A percentile compares a stretch with the other conserved stretches of the same genome.
These are phyloP conservation scores for Pangasianodon hypophthalmus DNA, from an alignment of 2,113 vertebrate species.

Conservation along the genomic window DNA sequence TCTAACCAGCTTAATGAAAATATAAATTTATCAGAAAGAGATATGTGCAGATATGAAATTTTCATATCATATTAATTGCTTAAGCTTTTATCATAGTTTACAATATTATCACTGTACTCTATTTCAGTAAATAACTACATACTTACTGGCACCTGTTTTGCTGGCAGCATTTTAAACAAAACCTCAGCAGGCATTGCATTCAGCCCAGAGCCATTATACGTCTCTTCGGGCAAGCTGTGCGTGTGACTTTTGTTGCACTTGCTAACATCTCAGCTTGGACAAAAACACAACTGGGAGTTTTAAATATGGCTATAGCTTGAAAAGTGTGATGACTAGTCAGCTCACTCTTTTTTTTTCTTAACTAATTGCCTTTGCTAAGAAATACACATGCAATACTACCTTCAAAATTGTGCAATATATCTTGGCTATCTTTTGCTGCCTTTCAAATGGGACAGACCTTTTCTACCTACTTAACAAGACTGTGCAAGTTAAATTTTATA, in stretches of 20 bases:
- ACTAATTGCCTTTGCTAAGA: neutral
- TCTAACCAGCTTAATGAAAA: slow-evolving; percentile 26
- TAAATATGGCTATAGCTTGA: neutral
- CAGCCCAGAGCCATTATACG: neutral
- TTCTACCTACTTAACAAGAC: neutral
- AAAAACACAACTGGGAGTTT: neutral
- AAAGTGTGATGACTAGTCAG: neutral
- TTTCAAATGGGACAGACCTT: neutral
- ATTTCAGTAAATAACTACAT: neutral
- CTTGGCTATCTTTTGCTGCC: neutral
- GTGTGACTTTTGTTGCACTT: neutral
- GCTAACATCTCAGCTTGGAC: neutral
- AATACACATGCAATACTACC: slow-evolving; percentile 13
- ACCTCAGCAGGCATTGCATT: neutral
- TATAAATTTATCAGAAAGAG: slow-evolving; percentile 18
- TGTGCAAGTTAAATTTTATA: neutral
- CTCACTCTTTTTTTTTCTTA: neutral
- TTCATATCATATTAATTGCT: neutral
- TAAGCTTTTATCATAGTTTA: slow-evolving; percentile 11
- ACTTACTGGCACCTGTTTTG: neutral
- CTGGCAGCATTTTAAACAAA: slow-evolving; percentile 4
- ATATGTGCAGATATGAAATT: slow-evolving; percentile 18
- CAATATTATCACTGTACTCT: neutral
- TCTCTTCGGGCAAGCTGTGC: neutral
- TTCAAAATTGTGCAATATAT: slow-evolving; percentile 6